Conservation (phyloP, 1,140 invertebrate genomes). For the Meteorus sp. region DNA sequence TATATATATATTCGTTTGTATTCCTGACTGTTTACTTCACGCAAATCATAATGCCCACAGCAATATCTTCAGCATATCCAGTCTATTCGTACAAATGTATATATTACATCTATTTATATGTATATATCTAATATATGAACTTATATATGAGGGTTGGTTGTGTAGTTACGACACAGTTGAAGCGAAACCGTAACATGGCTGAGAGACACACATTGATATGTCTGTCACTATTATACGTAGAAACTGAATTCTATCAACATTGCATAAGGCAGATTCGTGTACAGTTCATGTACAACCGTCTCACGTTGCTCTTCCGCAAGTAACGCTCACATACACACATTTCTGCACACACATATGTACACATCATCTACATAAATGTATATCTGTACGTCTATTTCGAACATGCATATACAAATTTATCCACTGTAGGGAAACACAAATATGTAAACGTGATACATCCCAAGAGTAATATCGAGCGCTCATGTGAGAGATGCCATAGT, state of each 20-base stretch:
- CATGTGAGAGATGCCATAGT: neutral
- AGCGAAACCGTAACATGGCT: conserved; percentile 12
- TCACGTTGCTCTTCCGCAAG: neutral
- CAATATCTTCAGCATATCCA: too few relatives aligned
- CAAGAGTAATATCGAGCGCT: conserved; percentile 13
- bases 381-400: neutral
- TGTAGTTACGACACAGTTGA: too few relatives aligned
- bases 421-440: conserved; percentile 1
- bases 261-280: neutral
- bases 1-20: too few relatives aligned
- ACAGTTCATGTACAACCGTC: neutral
- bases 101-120: too few relatives aligned
- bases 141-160: neutral
- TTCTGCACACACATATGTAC: neutral
- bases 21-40: conserved; percentile 14
- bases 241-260: neutral
- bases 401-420: neutral
- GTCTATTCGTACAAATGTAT: too few relatives aligned
- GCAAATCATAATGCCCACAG: conserved; percentile 23
- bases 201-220: conserved; percentile 14
- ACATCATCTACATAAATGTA: neutral
- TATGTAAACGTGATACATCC: conserved; percentile 14
- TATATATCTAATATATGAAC: conserved; percentile 11
- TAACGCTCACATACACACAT: neutral
- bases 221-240: neutral